Conservation (phyloP, 2,113 vertebrate species). For the Vanacampus margaritifer region DNA sequence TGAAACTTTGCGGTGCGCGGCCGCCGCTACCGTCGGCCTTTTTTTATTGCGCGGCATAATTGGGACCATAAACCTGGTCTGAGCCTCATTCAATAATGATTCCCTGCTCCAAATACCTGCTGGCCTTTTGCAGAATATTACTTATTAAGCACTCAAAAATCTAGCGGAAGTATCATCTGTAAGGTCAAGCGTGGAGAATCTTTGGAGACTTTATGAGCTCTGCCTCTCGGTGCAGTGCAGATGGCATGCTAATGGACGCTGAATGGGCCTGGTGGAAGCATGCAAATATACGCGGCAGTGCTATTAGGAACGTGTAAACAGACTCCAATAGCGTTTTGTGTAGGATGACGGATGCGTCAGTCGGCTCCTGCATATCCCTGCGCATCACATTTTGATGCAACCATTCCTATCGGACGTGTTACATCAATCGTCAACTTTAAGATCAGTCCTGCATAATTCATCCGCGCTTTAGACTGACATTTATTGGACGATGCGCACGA, state of each 20-base stretch:
- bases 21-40: slow-evolving; percentile 35
- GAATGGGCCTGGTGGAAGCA: slow-evolving; percentile 9
- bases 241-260: slow-evolving; percentile 60
- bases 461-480: neutral
- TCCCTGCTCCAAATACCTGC: slow-evolving; percentile 66
- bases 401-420: slow-evolving; percentile 3
- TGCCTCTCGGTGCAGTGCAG: slow-evolving; percentile 49
- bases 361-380: neutral
- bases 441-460: slow-evolving; percentile 2
- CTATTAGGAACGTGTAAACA: slow-evolving; percentile 2
- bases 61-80: slow-evolving; percentile 69
- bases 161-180: slow-evolving; percentile 67
- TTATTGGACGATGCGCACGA: neutral
- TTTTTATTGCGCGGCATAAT: slow-evolving; percentile 66
- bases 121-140: slow-evolving; percentile 72
- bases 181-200: slow-evolving; percentile 74
- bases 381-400: neutral
- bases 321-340: neutral
- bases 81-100: slow-evolving; percentile 68
- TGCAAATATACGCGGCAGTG: neutral
- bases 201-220: slow-evolving; percentile 68
- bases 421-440: slow-evolving; percentile 6
- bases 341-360: neutral
- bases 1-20: slow-evolving; percentile 46
- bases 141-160: slow-evolving; percentile 70